A percentile compares a stretch with the other conserved stretches of the same genome.
Evolutionary conservation across 2,888 invertebrate species (phyloP).

Genomic region (Chalcis sispes): DNA sequence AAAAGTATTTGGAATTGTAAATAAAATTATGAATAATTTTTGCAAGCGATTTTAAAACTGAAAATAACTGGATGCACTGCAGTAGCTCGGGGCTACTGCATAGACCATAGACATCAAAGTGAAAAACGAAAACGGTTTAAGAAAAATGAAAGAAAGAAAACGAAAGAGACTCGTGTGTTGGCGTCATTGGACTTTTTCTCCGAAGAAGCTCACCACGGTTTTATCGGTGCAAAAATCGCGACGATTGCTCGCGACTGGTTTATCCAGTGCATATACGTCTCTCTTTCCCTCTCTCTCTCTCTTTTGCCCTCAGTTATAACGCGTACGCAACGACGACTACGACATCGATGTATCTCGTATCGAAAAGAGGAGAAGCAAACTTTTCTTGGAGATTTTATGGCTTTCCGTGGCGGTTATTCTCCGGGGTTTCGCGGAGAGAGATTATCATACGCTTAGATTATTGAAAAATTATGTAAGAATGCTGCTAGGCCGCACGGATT

Average conservation of each 20-base stretch:
- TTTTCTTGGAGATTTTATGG: slow-evolving; percentile 31
- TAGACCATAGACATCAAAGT: neutral
- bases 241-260: slow-evolving; percentile 1
- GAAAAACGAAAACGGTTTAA: neutral
- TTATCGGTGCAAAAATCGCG: slow-evolving; percentile 41
- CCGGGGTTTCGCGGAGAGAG: too few species aligned
- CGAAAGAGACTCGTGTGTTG: neutral
- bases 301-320: too few species aligned
- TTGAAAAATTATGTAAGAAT: too few species aligned
- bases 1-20: too few species aligned
- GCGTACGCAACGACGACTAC: too few species aligned
- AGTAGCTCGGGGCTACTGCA: neutral
- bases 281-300: neutral
- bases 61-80: neutral
- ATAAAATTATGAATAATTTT: too few species aligned
- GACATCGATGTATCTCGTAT: too few species aligned
- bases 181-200: neutral
- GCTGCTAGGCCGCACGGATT: too few species aligned
- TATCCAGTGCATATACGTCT: too few species aligned
- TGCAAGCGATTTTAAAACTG: too few species aligned
- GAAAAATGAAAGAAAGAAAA: slow-evolving; percentile 9
- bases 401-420: slow-evolving; percentile 1
- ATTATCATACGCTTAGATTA: too few species aligned
- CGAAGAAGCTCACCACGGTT: slow-evolving; percentile 10
- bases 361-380: too few species aligned